A percentile compares a stretch with the other conserved stretches of the same genome.
Evolutionary conservation across 2,113 vertebrate genomes (phyloP).

Genomic region (Chelonoidis abingdonii): DNA sequence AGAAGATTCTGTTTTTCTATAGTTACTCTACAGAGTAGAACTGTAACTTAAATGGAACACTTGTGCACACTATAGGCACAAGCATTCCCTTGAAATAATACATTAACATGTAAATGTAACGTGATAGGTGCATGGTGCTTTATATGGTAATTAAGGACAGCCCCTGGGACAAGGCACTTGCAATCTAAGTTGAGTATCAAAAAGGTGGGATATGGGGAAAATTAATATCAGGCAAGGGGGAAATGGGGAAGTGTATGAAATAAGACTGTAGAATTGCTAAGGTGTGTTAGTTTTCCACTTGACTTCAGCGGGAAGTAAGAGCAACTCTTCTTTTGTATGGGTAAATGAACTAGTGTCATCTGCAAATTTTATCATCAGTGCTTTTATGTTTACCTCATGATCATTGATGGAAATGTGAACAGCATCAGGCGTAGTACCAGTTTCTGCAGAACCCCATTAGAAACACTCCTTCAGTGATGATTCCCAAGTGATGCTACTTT

Average conservation of each 20-base stretch:
- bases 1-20: not conserved
- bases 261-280: not conserved
- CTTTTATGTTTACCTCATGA: not conserved
- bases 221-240: not conserved
- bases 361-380: not conserved
- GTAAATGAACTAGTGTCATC: not conserved
- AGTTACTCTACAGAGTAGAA: fast-evolving
- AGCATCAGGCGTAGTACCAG: not conserved
- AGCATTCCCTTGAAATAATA: not conserved
- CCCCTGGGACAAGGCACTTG: not conserved
- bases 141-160: not conserved
- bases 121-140: not conserved
- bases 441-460: not conserved
- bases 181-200: too few species aligned
- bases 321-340: not conserved
- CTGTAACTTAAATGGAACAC: fast-evolving
- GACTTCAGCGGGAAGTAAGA: not conserved
- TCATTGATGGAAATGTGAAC: not conserved
- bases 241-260: not conserved
- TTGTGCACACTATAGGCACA: fast-evolving
- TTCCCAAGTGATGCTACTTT: not conserved
- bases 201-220: too few species aligned
- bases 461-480: not conserved
- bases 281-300: fast-evolving
- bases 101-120: fast-evolving